Evolutionary conservation across 2,113 vertebrate genomes (phyloP).

Genomic region (Philantomba maxwellii): DNA sequence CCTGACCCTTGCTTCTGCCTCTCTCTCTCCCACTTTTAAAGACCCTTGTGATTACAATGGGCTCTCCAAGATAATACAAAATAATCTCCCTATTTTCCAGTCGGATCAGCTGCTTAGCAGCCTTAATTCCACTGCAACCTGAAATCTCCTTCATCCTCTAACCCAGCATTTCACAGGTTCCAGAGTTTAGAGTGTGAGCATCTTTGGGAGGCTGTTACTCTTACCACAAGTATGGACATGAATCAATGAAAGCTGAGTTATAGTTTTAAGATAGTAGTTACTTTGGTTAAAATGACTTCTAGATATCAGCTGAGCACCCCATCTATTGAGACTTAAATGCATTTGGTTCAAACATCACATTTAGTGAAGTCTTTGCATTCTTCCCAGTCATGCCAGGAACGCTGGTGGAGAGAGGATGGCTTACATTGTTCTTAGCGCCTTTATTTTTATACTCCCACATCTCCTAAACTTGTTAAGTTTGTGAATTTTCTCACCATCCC

Average conservation of each 20-base stretch:
- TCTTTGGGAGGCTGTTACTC: background rate
- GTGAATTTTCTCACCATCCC: conserved; percentile 40
- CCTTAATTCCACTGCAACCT: background rate
- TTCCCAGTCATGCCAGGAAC: background rate
- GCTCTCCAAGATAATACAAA: background rate
- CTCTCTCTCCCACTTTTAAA: background rate
- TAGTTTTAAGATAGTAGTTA: background rate
- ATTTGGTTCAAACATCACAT: background rate
- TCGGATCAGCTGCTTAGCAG: background rate
- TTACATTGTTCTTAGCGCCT: background rate
- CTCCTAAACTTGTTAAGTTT: conserved; percentile 21
- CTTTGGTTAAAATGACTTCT: background rate
- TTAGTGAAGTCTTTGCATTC: background rate
- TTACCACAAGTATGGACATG: background rate
- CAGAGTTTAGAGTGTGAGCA: background rate
- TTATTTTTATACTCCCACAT: conserved; percentile 1
- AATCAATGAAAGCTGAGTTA: background rate
- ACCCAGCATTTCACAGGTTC: background rate
- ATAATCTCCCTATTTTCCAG: background rate
- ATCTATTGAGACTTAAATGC: background rate
- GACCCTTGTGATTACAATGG: background rate
- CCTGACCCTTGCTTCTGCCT: too few species aligned
- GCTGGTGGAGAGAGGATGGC: background rate
- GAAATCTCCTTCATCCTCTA: background rate
- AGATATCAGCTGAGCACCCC: background rate